Evolutionary conservation across 1,140 invertebrate species (phyloP).

Genomic region (Caenorhabditis latens): DNA sequence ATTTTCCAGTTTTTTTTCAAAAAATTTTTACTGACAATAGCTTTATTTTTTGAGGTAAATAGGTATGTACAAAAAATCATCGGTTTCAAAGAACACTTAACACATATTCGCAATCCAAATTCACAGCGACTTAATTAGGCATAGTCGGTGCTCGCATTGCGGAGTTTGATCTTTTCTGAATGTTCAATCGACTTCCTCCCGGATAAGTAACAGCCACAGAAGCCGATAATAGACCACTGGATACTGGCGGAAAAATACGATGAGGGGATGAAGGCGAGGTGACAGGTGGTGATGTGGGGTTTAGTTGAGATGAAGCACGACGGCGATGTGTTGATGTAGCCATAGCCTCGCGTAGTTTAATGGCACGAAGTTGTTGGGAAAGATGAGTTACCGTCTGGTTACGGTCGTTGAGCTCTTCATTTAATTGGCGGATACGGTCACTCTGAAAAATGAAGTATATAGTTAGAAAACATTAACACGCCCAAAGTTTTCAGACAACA

Average conservation of each 20-base stretch:
- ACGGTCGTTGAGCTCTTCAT: conserved; percentile 21
- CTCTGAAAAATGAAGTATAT: not conserved
- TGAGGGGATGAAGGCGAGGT: conserved; percentile 29
- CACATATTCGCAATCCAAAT: not conserved
- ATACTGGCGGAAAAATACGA: conserved; percentile 31
- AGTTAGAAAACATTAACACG: not conserved
- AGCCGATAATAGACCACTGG: conserved; percentile 19
- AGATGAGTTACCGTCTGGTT: conserved; percentile 32
- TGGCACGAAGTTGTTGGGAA: conserved; percentile 25
- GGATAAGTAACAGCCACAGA: conserved; percentile 36
- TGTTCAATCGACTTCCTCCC: not conserved
- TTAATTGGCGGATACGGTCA: conserved; percentile 34
- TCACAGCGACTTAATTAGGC: not conserved
- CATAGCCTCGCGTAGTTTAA: conserved; percentile 37
- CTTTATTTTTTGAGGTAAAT: conserved; percentile 23
- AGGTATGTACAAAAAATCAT: conserved; percentile 33
- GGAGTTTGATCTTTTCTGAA: conserved; percentile 20
- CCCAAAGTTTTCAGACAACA: too few species aligned
- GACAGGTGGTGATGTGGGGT: conserved; percentile 6
- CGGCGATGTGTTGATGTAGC: conserved; percentile 32
- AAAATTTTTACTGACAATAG: not conserved
- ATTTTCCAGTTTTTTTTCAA: not conserved
- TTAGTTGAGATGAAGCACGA: conserved; percentile 18
- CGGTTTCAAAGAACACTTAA: conserved; percentile 30
- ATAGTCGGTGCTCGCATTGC: conserved; percentile 29